Base-by-base conservation (phyloP, 2,113 vertebrate genomes). In the Acanthochromis polyacanthus region DNA sequence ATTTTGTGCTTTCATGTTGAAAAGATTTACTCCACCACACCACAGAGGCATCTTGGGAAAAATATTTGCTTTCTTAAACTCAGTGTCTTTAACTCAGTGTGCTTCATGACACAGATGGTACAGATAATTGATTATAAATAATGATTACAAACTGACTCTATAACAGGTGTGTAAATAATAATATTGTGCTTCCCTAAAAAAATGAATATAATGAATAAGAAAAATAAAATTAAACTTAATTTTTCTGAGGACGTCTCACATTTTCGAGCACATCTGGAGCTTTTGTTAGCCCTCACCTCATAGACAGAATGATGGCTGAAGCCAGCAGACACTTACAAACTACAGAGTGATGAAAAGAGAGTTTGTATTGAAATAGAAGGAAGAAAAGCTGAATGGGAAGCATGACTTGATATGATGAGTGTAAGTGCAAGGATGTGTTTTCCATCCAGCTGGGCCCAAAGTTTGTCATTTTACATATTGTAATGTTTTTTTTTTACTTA, bases 341-440 rank as follows among this genome's bases (percentile, higher is more conserved):
- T 25, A 28, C 38, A 15, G 32, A 30, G 20, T 5, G 15, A 40
- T 4, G 23, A 55, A 43, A 69, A 32, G 12, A 65, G 10, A 12
- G 17, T 51, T 56, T 62, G 12, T 40, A 30, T 10, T 50, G 36
- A 58, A 48, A 30, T 9, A 9, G 23, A 40, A 32, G 20, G 1
- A 52, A 15, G 19, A 56, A 52, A 48, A 36, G 22, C 55, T 43
- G 20, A 65, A 23, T 12, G 9, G 17, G 36, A 83, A 67, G 46
- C 51, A 14, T 61, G 38, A 78, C n/a, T 56, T 12, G 22, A 63
- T 50, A 51, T 1, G 48, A 79, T 81, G 14, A 51, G 38, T 51
- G 73, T 66, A 80, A 61, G 71, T 81, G 83, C 3, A 11, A 78
- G 46, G 45, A 84, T 76, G 25, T 38, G 46, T 73, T 81, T 82